Conservation (phyloP, 2,888 invertebrate genomes). For the Branchellion lobata region DNA sequence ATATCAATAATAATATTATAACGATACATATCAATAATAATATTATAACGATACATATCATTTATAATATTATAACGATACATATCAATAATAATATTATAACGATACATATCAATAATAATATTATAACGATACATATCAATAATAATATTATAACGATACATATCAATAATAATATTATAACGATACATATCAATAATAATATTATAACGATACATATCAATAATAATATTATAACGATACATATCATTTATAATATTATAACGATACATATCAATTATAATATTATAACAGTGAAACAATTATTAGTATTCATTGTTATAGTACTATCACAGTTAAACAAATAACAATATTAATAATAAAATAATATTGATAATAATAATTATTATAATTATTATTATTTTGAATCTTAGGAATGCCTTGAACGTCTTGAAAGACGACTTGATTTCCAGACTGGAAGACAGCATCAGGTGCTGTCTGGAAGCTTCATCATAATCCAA, state of each 20-base stretch:
- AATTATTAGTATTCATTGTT: neutral
- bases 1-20: neutral
- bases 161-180: neutral
- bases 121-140: neutral
- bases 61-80: too few species aligned
- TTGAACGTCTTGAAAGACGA: conserved; percentile 99
- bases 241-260: neutral
- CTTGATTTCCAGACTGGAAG: conserved; percentile 95
- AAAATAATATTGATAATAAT: conserved; percentile 3
- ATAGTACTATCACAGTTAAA: conserved; percentile 72
- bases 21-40: too few species aligned
- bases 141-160: neutral
- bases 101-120: too few species aligned
- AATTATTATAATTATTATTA: neutral
- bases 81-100: neutral
- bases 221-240: neutral
- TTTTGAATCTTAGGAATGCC: conserved; percentile 75
- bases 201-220: neutral
- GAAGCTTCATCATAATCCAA: too few species aligned
- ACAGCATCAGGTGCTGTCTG: conserved; percentile 52
- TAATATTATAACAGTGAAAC: neutral
- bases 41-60: neutral
- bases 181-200: too few species aligned
- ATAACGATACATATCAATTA: neutral
- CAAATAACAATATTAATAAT: conserved; percentile 78